Conservation (phyloP, 2,888 invertebrate species). For the Rhabditoides inermis region DNA sequence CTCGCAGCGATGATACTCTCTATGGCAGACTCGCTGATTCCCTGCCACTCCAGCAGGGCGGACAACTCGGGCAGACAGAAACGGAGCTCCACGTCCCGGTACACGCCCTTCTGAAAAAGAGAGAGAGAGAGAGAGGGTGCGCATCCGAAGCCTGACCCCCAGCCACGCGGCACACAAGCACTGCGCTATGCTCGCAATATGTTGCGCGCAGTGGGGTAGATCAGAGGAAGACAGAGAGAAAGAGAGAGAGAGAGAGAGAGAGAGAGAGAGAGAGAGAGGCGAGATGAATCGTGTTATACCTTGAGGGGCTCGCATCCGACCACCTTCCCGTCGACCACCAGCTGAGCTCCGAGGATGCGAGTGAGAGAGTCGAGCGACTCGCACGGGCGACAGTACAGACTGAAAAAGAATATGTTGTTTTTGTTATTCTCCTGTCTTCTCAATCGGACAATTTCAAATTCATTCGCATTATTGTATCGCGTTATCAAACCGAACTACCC, state of each 20-base stretch:
- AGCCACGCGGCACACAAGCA: too few species aligned
- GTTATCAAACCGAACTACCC: neutral
- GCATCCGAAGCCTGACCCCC: too few species aligned
- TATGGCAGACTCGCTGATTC: slow-evolving; percentile 25
- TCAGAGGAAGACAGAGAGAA: too few species aligned
- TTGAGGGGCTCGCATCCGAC: slow-evolving; percentile 30
- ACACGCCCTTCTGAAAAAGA: slow-evolving; percentile 33
- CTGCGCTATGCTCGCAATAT: neutral
- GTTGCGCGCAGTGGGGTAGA: too few species aligned
- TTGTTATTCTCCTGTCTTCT: too few species aligned
- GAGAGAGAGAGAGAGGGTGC: too few species aligned
- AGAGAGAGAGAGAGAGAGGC: too few species aligned
- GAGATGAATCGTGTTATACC: too few species aligned
- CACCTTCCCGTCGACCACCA: slow-evolving; percentile 29
- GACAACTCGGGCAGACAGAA: slow-evolving; percentile 47
- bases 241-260: too few species aligned
- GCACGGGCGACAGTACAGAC: slow-evolving; percentile 30
- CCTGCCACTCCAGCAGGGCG: slow-evolving; percentile 29
- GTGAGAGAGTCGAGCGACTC: slow-evolving; percentile 22
- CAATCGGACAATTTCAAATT: too few species aligned
- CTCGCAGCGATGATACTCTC: slow-evolving; percentile 28
- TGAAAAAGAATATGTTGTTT: slow-evolving; percentile 11
- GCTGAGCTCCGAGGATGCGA: slow-evolving; percentile 26
- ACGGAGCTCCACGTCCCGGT: slow-evolving; percentile 43
- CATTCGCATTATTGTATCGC: too few species aligned